Percentiles rank a stretch among this genome's conserved stretches.
These are phyloP conservation scores for Macropis europaea DNA, from an alignment of 2,888 invertebrate species.

Conservation along the genomic window DNA sequence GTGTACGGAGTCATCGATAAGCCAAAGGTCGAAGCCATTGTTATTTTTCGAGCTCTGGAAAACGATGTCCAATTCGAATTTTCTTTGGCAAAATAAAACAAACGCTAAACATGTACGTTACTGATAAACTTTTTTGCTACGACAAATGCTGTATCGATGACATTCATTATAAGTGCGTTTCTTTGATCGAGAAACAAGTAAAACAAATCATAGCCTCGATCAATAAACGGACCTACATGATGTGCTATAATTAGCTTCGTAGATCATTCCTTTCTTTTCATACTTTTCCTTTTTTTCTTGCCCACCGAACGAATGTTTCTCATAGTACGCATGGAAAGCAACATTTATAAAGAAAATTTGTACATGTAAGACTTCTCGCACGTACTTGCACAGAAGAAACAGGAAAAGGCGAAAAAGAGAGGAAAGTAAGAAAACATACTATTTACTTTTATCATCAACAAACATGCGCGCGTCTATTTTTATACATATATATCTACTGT, in stretches of 20 bases:
- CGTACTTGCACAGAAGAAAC: conserved; percentile 33
- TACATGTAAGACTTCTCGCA: background rate
- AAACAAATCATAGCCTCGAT: conserved; percentile 28
- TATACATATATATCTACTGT: conserved; percentile 29
- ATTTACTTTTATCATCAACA: conserved; percentile 57
- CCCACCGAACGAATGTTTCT: background rate
- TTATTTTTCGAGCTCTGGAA: conserved; percentile 26
- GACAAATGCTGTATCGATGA: conserved; percentile 23
- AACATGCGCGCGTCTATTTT: conserved; percentile 59
- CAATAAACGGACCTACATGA: conserved; percentile 29
- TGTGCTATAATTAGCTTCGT: conserved; percentile 13
- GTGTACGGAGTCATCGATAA: conserved; percentile 38
- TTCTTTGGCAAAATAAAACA: conserved; percentile 45
- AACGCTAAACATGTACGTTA: conserved; percentile 43
- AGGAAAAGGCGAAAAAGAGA: conserved; percentile 56
- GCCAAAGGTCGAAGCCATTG: conserved; percentile 38
- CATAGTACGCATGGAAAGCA: background rate
- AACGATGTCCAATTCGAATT: conserved; percentile 47
- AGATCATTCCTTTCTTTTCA: conserved; percentile 41
- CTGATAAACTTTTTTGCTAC: conserved; percentile 29
- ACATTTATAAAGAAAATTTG: conserved; percentile 17
- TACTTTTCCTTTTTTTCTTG: conserved; percentile 47
- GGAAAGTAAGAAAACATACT: conserved; percentile 62
- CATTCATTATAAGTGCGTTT: conserved; percentile 34
- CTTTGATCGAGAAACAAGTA: conserved; percentile 24